Conservation (phyloP, 2,797 vertebrate genomes). For the Epinephelus coioides region DNA sequence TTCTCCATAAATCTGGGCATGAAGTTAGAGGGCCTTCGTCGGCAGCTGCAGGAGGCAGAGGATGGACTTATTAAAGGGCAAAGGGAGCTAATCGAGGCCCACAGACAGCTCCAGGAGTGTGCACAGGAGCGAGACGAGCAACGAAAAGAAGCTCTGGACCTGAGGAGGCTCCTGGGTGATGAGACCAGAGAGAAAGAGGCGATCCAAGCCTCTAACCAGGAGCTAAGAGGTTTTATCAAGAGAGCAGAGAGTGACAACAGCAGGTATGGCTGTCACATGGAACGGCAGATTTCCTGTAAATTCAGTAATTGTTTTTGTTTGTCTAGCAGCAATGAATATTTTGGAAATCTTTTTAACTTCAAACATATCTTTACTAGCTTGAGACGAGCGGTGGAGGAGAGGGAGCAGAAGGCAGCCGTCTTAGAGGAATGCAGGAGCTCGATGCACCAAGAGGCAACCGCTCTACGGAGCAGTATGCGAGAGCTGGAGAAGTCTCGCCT, state of each 20-base stretch:
- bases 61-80: conserved; percentile 74
- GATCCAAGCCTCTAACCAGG: conserved; percentile 85
- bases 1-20: conserved; percentile 8
- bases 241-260: conserved; percentile 87
- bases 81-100: conserved; percentile 83
- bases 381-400: conserved; percentile 85
- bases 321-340: neutral
- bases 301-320: neutral
- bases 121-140: conserved; percentile 80
- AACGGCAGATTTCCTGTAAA: neutral
- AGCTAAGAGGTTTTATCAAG: conserved; percentile 84
- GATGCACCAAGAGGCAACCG: conserved; percentile 77
- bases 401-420: conserved; percentile 82
- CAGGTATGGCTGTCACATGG: conserved; percentile 78
- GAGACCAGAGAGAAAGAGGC: conserved; percentile 84
- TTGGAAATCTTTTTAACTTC: neutral
- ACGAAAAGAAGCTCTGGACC: conserved; percentile 83
- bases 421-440: conserved; percentile 83
- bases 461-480: conserved; percentile 81
- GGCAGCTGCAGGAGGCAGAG: conserved; percentile 79
- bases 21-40: conserved; percentile 83
- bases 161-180: conserved; percentile 77
- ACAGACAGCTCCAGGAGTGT: conserved; percentile 80
- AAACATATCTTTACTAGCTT: conserved; percentile 76
- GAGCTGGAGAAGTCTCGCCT: conserved; percentile 83